Base-by-base conservation (phyloP, 2,888 invertebrate genomes). In the Troglohyphantes excavatus region DNA sequence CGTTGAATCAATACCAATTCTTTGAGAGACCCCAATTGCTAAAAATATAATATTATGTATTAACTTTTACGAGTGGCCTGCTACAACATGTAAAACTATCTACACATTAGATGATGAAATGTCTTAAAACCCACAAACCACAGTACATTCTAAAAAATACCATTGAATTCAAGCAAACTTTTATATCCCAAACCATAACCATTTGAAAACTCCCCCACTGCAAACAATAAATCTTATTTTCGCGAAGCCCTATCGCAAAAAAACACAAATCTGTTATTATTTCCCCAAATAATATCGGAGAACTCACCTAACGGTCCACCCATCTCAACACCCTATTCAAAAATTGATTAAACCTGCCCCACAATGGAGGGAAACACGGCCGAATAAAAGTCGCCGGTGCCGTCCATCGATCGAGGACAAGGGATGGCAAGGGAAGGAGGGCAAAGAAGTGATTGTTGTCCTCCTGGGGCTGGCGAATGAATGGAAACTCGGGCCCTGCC, bases 401-500 rank as follows among this genome's bases (percentile, higher is more conserved):
- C 39, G 26, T 26, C 63, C 63, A 78, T 83, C 83, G 83, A 83
- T 83, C 83, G 72, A 23, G 33, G 68, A 53, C 13, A 17, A 13
- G 17, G 17, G 63, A 63, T 26, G 29, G 33, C 27, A 23, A 21
- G 78, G n/a, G 26, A 26, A 53, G 26, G 65, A 26, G 65, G 23
- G 27, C 17, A 11, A 27, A 70, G 53, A 63, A 73, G 83, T 70
- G 83, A 72, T 83, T 83, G 83, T 83, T 83, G 83, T 83, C 63
- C 83, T 59, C 83, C 63, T 19, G 73, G 27, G 83, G 59, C 33
- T 63, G 27, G 29, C 27, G 73, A 61, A 61, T 72, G 73, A 82
- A 83, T 63, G 63, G 73, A 29, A 73, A 83, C 59, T 83, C 82
- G 9, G 53, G 83, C 72, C 83, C 83, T 83, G 83, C 73, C 73